Percentiles rank a stretch among this genome's conserved stretches.
These are phyloP conservation scores for Picathartes gymnocephalus DNA, from an alignment of 2,113 vertebrate species.

Conservation along the genomic window DNA sequence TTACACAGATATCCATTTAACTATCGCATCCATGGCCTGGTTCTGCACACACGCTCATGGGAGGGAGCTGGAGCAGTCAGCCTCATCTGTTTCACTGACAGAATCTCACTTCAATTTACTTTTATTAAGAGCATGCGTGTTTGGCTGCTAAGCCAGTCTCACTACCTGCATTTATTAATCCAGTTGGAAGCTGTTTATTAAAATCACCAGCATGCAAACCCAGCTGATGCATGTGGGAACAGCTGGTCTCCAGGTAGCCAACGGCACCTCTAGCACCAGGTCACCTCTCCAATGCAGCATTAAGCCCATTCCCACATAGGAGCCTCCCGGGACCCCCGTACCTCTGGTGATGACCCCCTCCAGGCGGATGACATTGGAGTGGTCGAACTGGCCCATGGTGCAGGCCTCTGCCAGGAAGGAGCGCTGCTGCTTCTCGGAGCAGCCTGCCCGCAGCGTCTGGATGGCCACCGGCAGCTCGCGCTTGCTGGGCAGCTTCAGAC, in stretches of 20 bases:
- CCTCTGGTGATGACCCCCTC: conserved; percentile 93
- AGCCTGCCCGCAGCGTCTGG: conserved; percentile 83
- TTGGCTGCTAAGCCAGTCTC: not conserved
- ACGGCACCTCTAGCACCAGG: not conserved
- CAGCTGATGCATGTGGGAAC: not conserved
- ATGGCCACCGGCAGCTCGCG: conserved; percentile 88
- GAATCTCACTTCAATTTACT: not conserved
- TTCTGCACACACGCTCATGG: accelerated
- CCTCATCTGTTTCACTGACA: not conserved
- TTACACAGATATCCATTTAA: not conserved
- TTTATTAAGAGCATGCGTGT: not conserved
- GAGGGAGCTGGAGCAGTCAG: not conserved
- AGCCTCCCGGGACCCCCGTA: not conserved
- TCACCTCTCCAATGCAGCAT: accelerated
- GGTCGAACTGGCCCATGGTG: conserved; percentile 94
- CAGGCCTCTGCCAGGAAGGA: conserved; percentile 87
- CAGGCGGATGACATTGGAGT: conserved; percentile 87
- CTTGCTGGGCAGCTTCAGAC: conserved; percentile 90
- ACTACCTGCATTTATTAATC: not conserved
- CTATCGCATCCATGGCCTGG: not conserved
- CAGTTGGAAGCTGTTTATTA: not conserved
- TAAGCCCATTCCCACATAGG: accelerated
- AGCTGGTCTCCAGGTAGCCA: not conserved
- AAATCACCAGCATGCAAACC: not conserved
- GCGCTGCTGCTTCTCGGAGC: conserved; percentile 84